These are phyloP conservation scores for Nothura maculosa DNA, from an alignment of 2,797 vertebrate species.

Conservation along the genomic window DNA sequence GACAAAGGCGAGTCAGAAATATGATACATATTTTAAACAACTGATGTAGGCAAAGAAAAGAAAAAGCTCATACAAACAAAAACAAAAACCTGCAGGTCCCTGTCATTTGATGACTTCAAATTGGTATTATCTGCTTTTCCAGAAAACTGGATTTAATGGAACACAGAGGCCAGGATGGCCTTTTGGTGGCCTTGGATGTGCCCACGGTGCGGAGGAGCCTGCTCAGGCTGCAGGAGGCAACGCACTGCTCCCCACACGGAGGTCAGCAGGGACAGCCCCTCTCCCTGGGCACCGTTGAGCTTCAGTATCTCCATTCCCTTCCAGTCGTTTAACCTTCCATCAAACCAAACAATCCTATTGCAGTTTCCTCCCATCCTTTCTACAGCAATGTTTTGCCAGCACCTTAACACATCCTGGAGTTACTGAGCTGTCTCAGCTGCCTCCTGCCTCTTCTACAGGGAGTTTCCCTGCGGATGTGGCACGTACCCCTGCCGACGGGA, in stretches of 20 bases:
- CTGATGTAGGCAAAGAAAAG: background rate
- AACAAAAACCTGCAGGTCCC: background rate
- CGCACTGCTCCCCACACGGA: background rate
- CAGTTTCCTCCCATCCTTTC: background rate
- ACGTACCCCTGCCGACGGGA: slow-evolving; percentile 91
- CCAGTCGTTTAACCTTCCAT: background rate
- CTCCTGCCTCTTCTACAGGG: background rate
- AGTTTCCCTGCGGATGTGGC: background rate
- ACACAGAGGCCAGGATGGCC: background rate
- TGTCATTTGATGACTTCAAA: background rate
- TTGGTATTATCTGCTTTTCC: background rate
- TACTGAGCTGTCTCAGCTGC: background rate
- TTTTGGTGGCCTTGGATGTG: background rate
- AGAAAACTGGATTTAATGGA: background rate
- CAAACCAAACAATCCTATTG: background rate
- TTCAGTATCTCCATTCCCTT: background rate
- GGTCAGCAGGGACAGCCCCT: background rate
- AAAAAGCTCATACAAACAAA: background rate
- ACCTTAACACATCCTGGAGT: background rate
- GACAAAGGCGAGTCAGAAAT: background rate
- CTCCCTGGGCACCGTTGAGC: background rate
- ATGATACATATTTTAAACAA: background rate
- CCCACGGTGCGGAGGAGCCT: background rate
- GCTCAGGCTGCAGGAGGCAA: background rate
- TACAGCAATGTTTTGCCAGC: background rate